Percentiles rank a stretch among this genome's conserved stretches.
Conservation (phyloP, 2,113 vertebrate genomes). For the Hippolais icterina region DNA sequence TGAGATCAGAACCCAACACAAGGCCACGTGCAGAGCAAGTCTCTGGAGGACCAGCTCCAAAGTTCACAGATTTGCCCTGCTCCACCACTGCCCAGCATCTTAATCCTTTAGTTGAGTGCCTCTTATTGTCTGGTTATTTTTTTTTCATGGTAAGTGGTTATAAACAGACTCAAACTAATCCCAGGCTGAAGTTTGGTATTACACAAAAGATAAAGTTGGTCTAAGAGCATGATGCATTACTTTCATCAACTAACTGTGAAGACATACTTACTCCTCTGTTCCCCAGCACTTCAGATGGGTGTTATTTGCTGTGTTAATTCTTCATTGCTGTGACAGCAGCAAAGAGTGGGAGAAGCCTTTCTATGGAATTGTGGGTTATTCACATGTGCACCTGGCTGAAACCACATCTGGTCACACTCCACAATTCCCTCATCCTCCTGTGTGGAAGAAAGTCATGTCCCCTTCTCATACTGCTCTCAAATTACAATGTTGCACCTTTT, state of each 20-base stretch:
- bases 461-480: background rate
- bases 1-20: background rate
- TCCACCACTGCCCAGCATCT: background rate
- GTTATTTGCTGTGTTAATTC: background rate
- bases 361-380: background rate
- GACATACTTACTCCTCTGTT: background rate
- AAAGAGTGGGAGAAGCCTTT: background rate
- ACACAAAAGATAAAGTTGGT: background rate
- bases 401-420: rapidly evolving
- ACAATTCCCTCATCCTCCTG: background rate
- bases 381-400: rapidly evolving
- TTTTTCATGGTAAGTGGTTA: background rate
- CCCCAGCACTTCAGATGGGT: background rate
- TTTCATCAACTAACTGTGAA: background rate
- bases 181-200: background rate
- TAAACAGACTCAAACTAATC: background rate
- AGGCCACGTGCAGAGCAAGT: background rate
- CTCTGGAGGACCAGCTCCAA: background rate
- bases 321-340: background rate
- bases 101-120: background rate
- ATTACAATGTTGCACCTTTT: background rate
- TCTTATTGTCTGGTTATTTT: background rate
- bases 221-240: background rate
- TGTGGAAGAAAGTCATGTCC: background rate
- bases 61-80: background rate